Conservation (phyloP, 2,888 invertebrate genomes). For the Opisthograptis luteolata region DNA sequence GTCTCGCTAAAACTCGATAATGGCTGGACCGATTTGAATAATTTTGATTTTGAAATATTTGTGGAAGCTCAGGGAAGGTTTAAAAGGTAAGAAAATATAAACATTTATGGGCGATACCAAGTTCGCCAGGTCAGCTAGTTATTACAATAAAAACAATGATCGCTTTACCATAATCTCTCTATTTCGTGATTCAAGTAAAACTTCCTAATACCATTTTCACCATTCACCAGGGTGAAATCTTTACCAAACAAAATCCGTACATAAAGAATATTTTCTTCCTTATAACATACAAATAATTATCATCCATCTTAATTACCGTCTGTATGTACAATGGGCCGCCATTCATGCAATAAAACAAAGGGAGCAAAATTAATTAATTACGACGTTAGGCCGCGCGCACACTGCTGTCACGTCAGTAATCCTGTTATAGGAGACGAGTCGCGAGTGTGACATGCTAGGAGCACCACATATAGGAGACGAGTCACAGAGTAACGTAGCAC, state of each 20-base stretch:
- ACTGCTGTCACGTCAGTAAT: slow-evolving; percentile 42
- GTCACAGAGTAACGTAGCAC: background rate
- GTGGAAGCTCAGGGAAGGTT: too few relatives aligned
- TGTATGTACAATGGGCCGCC: slow-evolving; percentile 16
- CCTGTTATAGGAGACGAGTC: slow-evolving; percentile 38
- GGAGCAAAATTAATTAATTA: slow-evolving; percentile 39
- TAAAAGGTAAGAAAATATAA: too few relatives aligned
- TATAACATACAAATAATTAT: slow-evolving; percentile 23
- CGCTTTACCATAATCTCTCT: too few relatives aligned
- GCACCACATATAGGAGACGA: too few relatives aligned
- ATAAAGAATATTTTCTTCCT: background rate
- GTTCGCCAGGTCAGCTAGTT: too few relatives aligned
- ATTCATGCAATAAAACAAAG: slow-evolving; percentile 32
- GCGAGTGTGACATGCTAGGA: slow-evolving; percentile 13
- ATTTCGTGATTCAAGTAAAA: too few relatives aligned
- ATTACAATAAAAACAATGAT: too few relatives aligned
- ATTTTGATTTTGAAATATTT: too few relatives aligned
- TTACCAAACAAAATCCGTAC: background rate
- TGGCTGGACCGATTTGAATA: too few relatives aligned
- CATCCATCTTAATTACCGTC: slow-evolving; percentile 35
- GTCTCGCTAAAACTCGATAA: too few relatives aligned
- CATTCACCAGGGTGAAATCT: background rate
- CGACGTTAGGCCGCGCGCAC: slow-evolving; percentile 28
- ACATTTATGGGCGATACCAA: too few relatives aligned
- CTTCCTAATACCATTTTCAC: background rate